Evolutionary conservation across 2,113 vertebrate species (phyloP).

Genomic region (Parus major): DNA sequence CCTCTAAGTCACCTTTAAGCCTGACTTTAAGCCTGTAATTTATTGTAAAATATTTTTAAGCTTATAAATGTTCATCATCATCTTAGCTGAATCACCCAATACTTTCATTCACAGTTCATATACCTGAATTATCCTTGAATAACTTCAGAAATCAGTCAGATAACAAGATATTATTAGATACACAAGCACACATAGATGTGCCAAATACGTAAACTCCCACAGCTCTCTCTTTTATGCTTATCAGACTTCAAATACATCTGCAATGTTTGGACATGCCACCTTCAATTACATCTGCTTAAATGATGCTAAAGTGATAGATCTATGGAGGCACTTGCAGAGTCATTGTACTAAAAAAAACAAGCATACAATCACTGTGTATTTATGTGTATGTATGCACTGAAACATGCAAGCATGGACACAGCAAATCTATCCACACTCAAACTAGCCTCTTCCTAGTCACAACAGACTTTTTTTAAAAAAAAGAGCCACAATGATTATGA

Average conservation of each 20-base stretch:
- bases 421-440: background rate
- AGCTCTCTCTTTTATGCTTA: background rate
- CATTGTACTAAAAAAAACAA: background rate
- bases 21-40: background rate
- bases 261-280: background rate
- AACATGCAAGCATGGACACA: background rate
- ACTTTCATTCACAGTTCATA: background rate
- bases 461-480: background rate
- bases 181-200: background rate
- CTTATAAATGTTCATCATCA: background rate
- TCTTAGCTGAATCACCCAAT: background rate
- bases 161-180: background rate
- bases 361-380: background rate
- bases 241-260: background rate
- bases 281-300: background rate
- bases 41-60: background rate
- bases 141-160: background rate
- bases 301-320: background rate
- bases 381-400: background rate
- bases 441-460: background rate
- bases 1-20: background rate
- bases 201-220: background rate
- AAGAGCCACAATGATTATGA: background rate
- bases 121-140: background rate
- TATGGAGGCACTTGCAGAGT: background rate